These are phyloP conservation scores for Cinclus mexicanus DNA, from an alignment of 2,113 vertebrate genomes.

Conservation along the genomic window DNA sequence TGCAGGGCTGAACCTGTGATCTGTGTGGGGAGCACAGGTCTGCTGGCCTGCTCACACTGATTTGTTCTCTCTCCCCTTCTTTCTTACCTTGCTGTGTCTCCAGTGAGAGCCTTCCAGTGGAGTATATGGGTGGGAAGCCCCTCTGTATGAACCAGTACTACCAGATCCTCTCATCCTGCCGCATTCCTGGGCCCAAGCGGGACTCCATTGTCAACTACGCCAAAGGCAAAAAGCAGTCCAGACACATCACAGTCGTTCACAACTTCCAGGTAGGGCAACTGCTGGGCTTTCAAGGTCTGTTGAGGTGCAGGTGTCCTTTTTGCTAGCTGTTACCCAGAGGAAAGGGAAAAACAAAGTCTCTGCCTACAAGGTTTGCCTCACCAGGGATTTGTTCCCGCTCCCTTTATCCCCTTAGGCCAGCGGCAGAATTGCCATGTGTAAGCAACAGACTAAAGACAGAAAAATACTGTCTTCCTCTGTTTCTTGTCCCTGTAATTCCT, in stretches of 20 bases:
- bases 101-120: slow-evolving; percentile 89
- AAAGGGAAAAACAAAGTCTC: neutral
- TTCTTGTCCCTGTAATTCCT: neutral
- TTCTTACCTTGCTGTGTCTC: neutral
- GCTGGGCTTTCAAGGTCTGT: neutral
- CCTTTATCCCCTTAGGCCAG: neutral
- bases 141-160: slow-evolving; percentile 99
- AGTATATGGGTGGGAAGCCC: slow-evolving; percentile 86
- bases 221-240: slow-evolving; percentile 77
- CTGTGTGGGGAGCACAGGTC: neutral
- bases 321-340: neutral
- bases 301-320: neutral
- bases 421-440: neutral
- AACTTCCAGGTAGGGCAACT: slow-evolving; percentile 89
- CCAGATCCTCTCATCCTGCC: slow-evolving; percentile 94
- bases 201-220: slow-evolving; percentile 86
- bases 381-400: neutral
- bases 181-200: slow-evolving; percentile 89
- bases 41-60: neutral
- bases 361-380: neutral
- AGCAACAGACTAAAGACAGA: neutral
- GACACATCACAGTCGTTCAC: slow-evolving; percentile 93
- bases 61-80: neutral
- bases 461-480: neutral
- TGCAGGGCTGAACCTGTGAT: neutral